A percentile compares a stretch with the other conserved stretches of the same genome.
These are phyloP conservation scores for Drosophila micromelanica DNA, from an alignment of 1,140 invertebrate species.

Conservation along the genomic window DNA sequence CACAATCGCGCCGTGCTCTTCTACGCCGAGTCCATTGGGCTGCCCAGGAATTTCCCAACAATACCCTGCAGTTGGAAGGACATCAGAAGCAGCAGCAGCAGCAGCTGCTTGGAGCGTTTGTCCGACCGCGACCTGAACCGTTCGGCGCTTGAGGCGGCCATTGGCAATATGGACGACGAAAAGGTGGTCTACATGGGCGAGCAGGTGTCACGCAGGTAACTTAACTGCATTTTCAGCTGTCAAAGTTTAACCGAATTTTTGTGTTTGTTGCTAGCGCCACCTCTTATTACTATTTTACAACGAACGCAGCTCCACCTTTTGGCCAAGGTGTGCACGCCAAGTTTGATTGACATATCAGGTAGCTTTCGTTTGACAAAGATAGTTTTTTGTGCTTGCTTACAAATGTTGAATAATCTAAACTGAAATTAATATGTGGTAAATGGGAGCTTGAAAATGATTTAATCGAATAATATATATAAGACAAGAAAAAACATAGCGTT, in stretches of 20 bases:
- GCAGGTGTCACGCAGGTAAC: constrained; percentile 60
- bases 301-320: constrained; percentile 72
- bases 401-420: constrained; percentile 1
- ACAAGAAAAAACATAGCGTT: too few species aligned
- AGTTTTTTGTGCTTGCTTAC: neutral
- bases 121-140: neutral
- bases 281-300: constrained; percentile 64
- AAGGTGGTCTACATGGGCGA: constrained; percentile 73
- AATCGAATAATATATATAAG: too few species aligned
- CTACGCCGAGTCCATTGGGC: constrained; percentile 71
- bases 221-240: neutral
- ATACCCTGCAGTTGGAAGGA: constrained; percentile 53
- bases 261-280: constrained; percentile 51
- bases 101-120: constrained; percentile 28
- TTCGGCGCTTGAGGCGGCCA: constrained; percentile 11
- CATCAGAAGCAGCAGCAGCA: constrained; percentile 43
- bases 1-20: constrained; percentile 76
- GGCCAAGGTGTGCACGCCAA: constrained; percentile 59
- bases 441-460: too few species aligned
- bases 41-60: constrained; percentile 64
- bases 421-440: neutral
- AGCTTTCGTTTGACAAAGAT: neutral
- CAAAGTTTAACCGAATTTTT: too few species aligned
- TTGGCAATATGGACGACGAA: constrained; percentile 16
- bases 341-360: neutral